A percentile compares a stretch with the other conserved stretches of the same genome.
Evolutionary conservation across 2,797 vertebrate genomes (phyloP).

Genomic region (Sebastiscus albofasciatus): DNA sequence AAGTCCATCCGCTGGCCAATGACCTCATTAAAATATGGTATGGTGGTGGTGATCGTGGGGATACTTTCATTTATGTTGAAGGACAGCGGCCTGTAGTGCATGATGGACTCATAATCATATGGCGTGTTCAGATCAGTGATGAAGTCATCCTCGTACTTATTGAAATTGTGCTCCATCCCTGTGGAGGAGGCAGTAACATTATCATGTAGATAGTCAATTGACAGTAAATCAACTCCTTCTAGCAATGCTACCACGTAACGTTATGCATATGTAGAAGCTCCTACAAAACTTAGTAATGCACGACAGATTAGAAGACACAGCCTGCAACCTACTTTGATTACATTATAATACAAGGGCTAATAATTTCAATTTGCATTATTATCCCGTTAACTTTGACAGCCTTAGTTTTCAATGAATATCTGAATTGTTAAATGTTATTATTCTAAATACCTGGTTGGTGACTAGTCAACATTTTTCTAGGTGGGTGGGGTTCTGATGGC

Average conservation of each 20-base stretch:
- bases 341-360: not conserved
- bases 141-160: constrained; percentile 80
- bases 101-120: constrained; percentile 93
- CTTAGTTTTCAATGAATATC: not conserved
- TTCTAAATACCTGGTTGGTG: not conserved
- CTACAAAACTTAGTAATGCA: not conserved
- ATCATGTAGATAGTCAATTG: not conserved
- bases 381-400: not conserved
- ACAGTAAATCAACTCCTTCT: not conserved
- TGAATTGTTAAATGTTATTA: not conserved
- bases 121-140: constrained; percentile 91
- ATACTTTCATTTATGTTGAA: constrained; percentile 87
- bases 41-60: constrained; percentile 90
- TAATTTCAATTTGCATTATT: not conserved
- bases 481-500: not conserved
- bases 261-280: not conserved
- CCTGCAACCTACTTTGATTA: not conserved
- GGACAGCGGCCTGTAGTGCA: constrained; percentile 90
- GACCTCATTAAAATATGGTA: constrained; percentile 85
- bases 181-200: not conserved
- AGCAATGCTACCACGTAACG: not conserved
- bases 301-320: not conserved
- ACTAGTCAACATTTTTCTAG: not conserved
- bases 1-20: constrained; percentile 93
- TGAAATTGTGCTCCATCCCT: constrained; percentile 88